A percentile compares a stretch with the other conserved stretches of the same genome.
Evolutionary conservation across 2,797 vertebrate species (phyloP).

Genomic region (Rhyacichthys aspro): DNA sequence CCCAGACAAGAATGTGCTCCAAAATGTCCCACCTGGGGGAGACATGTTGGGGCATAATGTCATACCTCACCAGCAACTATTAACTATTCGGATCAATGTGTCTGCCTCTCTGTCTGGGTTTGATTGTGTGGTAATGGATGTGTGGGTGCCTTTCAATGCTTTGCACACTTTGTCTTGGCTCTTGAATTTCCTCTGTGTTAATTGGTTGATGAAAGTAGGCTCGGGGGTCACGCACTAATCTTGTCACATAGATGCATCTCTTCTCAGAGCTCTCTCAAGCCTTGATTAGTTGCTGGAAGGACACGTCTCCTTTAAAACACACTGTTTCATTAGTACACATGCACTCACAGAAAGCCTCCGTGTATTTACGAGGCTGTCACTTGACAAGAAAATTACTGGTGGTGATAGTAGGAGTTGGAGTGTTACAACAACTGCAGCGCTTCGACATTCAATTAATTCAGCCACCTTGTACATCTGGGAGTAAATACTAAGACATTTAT

Average conservation of each 20-base stretch:
- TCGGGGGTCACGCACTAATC: constrained; percentile 70
- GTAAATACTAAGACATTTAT: constrained; percentile 6
- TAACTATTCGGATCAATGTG: constrained; percentile 55
- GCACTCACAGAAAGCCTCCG: background rate
- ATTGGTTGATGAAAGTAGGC: constrained; percentile 74
- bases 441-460: constrained; percentile 13
- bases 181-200: constrained; percentile 65
- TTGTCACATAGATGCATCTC: constrained; percentile 55
- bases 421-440: constrained; percentile 16
- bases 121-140: constrained; percentile 29
- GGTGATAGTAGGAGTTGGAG: constrained; percentile 26
- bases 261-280: constrained; percentile 48
- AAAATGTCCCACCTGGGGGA: constrained; percentile 48
- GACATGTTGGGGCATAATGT: constrained; percentile 48
- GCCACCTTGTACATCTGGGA: constrained; percentile 3
- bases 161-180: constrained; percentile 45
- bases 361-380: constrained; percentile 25
- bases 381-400: constrained; percentile 52
- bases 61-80: constrained; percentile 32
- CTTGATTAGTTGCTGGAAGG: constrained; percentile 62
- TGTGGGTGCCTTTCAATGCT: constrained; percentile 24
- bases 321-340: constrained; percentile 52
- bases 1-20: constrained; percentile 23
- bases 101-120: constrained; percentile 25
- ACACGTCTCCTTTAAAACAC: constrained; percentile 44